Conservation (phyloP, 2,113 vertebrate species). For the Odocoileus virginianus region DNA sequence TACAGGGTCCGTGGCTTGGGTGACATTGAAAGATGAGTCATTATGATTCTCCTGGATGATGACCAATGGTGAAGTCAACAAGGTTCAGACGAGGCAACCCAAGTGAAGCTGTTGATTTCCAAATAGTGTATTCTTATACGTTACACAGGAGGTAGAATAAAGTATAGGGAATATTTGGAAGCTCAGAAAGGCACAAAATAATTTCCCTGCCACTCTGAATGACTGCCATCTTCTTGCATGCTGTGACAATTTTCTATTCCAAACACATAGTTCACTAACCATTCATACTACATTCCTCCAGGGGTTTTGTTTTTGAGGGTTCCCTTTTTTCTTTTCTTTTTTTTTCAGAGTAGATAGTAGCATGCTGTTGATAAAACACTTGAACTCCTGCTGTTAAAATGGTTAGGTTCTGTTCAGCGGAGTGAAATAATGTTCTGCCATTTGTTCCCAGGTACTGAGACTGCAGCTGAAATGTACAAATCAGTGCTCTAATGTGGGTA, state of each 20-base stretch:
- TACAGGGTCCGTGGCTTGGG: not conserved
- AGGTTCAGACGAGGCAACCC: not conserved
- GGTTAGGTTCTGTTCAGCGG: slow-evolving; percentile 40
- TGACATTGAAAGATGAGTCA: not conserved
- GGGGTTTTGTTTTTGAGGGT: slow-evolving; percentile 25
- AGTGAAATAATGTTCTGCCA: slow-evolving; percentile 27
- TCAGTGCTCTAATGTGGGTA: not conserved
- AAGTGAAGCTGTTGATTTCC: not conserved
- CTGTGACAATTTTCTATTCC: not conserved
- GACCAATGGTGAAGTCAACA: not conserved
- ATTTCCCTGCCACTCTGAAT: not conserved
- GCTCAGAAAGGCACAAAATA: not conserved
- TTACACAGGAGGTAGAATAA: not conserved
- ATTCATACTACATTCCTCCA: not conserved
- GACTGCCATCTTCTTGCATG: not conserved
- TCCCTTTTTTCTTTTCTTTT: not conserved
- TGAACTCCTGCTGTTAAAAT: slow-evolving; percentile 52
- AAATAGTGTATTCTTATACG: not conserved
- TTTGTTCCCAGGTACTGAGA: not conserved
- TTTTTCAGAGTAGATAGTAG: not conserved
- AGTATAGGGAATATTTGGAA: not conserved
- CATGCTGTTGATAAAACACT: slow-evolving; percentile 52
- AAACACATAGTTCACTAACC: not conserved
- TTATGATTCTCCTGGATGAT: not conserved
- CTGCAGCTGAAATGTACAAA: not conserved